A percentile compares a stretch with the other conserved stretches of the same genome.
Evolutionary conservation across 2,797 vertebrate genomes (phyloP).

Genomic region (Rhynchotus rufescens): DNA sequence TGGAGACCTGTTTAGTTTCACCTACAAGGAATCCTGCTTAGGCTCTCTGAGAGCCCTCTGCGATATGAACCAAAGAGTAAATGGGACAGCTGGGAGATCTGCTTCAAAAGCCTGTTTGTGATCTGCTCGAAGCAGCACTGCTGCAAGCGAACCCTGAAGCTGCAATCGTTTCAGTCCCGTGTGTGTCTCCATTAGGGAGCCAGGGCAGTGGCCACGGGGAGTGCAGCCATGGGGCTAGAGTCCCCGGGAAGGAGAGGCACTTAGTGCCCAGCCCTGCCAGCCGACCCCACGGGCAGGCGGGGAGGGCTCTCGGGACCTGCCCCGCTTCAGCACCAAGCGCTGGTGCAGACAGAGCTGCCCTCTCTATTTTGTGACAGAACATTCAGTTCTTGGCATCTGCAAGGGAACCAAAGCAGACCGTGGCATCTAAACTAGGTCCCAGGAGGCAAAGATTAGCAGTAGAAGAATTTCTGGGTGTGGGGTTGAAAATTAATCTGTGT

Average conservation of each 20-base stretch:
- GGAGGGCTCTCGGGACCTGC: background rate
- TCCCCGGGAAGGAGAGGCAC: background rate
- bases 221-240: background rate
- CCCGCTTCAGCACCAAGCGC: background rate
- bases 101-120: background rate
- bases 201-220: background rate
- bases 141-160: accelerated
- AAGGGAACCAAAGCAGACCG: background rate
- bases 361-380: constrained; percentile 9
- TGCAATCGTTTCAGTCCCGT: background rate
- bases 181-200: background rate
- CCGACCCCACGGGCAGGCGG: background rate
- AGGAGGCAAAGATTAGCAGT: background rate
- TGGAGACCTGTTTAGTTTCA: background rate
- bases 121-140: background rate
- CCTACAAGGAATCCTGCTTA: background rate
- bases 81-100: background rate
- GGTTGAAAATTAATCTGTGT: background rate
- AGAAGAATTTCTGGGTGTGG: background rate
- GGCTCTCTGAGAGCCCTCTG: background rate
- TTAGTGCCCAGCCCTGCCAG: background rate
- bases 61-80: background rate
- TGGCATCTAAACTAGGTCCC: background rate
- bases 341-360: background rate
- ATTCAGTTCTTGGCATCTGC: background rate